phyloP scores from a whole-genome alignment of 2,888 invertebrate genomes.

The Nysson spinosus region DNA sequence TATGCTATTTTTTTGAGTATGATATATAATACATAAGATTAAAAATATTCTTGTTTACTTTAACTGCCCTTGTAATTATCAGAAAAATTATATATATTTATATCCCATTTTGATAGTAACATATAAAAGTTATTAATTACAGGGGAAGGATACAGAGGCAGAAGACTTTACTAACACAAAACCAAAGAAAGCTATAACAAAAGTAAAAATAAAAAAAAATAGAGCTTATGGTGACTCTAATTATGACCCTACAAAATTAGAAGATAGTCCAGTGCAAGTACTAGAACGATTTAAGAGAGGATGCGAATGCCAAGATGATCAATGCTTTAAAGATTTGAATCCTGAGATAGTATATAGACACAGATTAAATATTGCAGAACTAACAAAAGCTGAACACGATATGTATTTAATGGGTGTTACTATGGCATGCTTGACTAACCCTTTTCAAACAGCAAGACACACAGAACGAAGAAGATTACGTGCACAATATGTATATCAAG shows the following conservation, averaged over 20 bases:
- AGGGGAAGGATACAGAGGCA: conserved; percentile 71
- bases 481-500: conserved; percentile 88
- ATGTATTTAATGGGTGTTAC: conserved; percentile 93
- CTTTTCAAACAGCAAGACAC: conserved; percentile 84
- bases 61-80: too few species aligned
- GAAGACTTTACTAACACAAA: conserved; percentile 72
- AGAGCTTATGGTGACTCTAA: conserved; percentile 76
- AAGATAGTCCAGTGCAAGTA: conserved; percentile 85
- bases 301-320: conserved; percentile 87
- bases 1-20: too few species aligned
- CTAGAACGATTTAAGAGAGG: conserved; percentile 84
- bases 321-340: conserved; percentile 86
- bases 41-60: too few species aligned
- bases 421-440: conserved; percentile 87
- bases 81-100: background rate
- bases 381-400: conserved; percentile 89
- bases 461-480: conserved; percentile 85
- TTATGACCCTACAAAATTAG: conserved; percentile 82
- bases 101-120: background rate
- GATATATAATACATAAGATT: too few species aligned
- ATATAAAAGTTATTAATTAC: conserved; percentile 40
- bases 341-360: conserved; percentile 87
- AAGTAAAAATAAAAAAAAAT: conserved; percentile 79
- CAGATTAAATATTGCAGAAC: conserved; percentile 86
- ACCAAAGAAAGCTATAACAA: conserved; percentile 75